Evolutionary conservation across 2,113 vertebrate species (phyloP).

Genomic region (Myrmophylax atrothorax): DNA sequence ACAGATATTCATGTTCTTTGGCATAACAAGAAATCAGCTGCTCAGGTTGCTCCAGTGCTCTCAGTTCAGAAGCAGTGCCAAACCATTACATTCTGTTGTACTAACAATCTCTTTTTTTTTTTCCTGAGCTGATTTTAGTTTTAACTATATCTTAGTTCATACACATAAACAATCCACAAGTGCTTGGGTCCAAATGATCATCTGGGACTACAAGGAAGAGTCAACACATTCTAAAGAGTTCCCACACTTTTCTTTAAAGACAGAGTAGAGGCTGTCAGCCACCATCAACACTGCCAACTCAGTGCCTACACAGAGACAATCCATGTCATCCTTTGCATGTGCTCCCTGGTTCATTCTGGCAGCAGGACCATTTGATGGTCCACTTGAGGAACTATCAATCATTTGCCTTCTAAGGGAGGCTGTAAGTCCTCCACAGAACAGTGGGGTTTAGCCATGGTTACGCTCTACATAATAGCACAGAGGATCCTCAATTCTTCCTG

Average conservation of each 20-base stretch:
- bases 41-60: not conserved
- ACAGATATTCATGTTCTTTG: not conserved
- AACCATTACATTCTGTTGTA: not conserved
- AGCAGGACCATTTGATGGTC: not conserved
- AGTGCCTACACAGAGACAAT: not conserved
- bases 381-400: not conserved
- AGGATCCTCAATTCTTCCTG: not conserved
- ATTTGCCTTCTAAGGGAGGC: not conserved
- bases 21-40: not conserved
- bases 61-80: not conserved
- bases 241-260: not conserved
- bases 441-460: not conserved
- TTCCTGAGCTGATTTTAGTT: not conserved
- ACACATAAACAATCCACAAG: not conserved
- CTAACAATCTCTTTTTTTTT: not conserved
- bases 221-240: not conserved
- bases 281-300: not conserved
- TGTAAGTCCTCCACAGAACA: not conserved
- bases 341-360: not conserved
- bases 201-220: not conserved
- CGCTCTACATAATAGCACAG: not conserved
- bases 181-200: not conserved
- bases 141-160: not conserved
- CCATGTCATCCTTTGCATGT: not conserved
- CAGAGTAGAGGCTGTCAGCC: not conserved